These are phyloP conservation scores for Calosoma granatense DNA, from an alignment of 1,140 invertebrate genomes.

Conservation along the genomic window DNA sequence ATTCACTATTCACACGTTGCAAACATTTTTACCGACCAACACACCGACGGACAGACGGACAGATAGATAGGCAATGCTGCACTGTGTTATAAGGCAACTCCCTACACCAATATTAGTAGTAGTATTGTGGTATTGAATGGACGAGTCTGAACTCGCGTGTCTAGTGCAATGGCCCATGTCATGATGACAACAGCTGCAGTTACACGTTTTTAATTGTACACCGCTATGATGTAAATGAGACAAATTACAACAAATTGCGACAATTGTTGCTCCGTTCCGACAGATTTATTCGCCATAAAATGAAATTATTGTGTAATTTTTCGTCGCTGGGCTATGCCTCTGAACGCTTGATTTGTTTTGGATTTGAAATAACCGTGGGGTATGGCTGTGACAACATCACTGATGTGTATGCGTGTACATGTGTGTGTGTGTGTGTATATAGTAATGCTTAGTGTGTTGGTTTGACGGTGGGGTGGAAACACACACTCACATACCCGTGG, in stretches of 20 bases:
- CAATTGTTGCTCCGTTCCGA: background rate
- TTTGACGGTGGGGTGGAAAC: too few species aligned
- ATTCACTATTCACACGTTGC: background rate
- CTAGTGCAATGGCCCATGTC: background rate
- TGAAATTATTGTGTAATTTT: conserved; percentile 7
- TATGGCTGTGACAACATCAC: background rate
- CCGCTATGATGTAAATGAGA: conserved; percentile 7
- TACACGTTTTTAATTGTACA: conserved; percentile 6
- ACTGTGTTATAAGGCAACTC: too few species aligned
- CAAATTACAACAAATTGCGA: conserved; percentile 9
- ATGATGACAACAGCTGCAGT: conserved; percentile 6
- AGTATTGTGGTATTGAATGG: too few species aligned
- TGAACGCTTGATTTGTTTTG: conserved; percentile 4
- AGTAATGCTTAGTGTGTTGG: too few species aligned
- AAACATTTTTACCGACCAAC: background rate
- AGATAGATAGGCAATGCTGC: too few species aligned
- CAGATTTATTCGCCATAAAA: conserved; percentile 9
- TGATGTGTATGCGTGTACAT: background rate
- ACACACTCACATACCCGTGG: too few species aligned
- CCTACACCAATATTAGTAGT: too few species aligned
- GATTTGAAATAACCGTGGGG: background rate
- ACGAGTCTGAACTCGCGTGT: too few species aligned
- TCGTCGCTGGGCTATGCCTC: background rate
- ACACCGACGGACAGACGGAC: too few species aligned
- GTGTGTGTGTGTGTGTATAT: too few species aligned